Conservation (phyloP, 1,140 invertebrate species). For the Rhynchophorus ferrugineus region DNA sequence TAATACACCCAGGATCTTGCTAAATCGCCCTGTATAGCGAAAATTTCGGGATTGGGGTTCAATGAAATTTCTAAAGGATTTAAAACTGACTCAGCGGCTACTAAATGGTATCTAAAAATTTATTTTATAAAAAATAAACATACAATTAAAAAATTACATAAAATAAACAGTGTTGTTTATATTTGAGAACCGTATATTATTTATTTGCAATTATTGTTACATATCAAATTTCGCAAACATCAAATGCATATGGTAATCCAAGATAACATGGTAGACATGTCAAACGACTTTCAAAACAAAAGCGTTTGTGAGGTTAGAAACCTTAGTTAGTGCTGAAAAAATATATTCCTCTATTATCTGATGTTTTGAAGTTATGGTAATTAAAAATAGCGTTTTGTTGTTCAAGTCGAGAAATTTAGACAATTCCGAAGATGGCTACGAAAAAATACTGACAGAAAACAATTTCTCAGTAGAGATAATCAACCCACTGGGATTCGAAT, state of each 20-base stretch:
- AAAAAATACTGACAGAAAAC: constrained; percentile 25
- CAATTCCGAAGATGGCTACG: constrained; percentile 32
- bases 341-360: no score
- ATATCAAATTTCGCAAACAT: no score
- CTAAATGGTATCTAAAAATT: constrained; percentile 30
- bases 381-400: constrained; percentile 29
- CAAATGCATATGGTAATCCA: no score
- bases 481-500: constrained; percentile 40
- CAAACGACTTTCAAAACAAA: no score
- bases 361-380: constrained; percentile 14
- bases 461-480: constrained; percentile 32
- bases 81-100: constrained; percentile 29
- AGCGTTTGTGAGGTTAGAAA: no score
- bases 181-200: background rate
- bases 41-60: constrained; percentile 24
- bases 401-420: constrained; percentile 31
- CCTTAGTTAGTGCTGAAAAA: no score
- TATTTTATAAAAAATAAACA: no score
- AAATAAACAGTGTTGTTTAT: background rate
- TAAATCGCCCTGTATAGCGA: constrained; percentile 30
- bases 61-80: constrained; percentile 29
- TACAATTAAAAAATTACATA: no score
- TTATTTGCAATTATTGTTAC: background rate
- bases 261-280: no score
- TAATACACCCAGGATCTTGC: constrained; percentile 34